Conservation (phyloP, 1,140 invertebrate genomes). For the Potamilus streckersoni region DNA sequence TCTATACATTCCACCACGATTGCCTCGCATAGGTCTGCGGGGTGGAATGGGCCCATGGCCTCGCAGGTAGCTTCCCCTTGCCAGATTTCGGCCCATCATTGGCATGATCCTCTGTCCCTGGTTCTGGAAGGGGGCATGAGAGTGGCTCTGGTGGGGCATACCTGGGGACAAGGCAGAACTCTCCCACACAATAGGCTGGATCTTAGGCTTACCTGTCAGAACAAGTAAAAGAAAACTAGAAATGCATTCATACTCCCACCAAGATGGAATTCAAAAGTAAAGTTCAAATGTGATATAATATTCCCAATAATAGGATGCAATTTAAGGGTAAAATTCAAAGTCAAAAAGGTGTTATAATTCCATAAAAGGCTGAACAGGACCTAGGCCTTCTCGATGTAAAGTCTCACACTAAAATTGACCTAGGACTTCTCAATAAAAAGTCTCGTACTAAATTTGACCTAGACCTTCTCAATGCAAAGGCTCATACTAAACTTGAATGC, state of each 20-base stretch:
- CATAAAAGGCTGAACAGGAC: no score
- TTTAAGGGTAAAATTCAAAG: no score
- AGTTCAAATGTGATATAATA: no score
- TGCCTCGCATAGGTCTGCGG: constrained; percentile 8
- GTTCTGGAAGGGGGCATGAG: constrained; percentile 22
- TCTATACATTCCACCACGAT: constrained; percentile 34
- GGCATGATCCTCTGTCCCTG: constrained; percentile 15
- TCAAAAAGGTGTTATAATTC: no score
- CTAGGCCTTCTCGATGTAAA: no score
- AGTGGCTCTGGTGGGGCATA: neutral
- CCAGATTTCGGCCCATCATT: constrained; percentile 1
- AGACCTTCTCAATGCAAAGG: no score
- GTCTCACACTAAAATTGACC: no score
- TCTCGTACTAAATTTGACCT: no score
- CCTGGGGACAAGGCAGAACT: constrained; percentile 11
- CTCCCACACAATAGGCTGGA: constrained; percentile 49
- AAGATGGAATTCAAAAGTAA: no score
- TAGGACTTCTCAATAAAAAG: no score
- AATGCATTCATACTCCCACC: neutral
- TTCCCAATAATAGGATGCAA: no score
- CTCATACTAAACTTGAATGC: no score
- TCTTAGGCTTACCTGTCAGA: constrained; percentile 48
- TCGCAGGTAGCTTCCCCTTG: neutral
- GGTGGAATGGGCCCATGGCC: constrained; percentile 1
- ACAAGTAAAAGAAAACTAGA: neutral